Evolutionary conservation across 2,113 vertebrate species (phyloP).

Genomic region (Pomatorhinus ruficollis): DNA sequence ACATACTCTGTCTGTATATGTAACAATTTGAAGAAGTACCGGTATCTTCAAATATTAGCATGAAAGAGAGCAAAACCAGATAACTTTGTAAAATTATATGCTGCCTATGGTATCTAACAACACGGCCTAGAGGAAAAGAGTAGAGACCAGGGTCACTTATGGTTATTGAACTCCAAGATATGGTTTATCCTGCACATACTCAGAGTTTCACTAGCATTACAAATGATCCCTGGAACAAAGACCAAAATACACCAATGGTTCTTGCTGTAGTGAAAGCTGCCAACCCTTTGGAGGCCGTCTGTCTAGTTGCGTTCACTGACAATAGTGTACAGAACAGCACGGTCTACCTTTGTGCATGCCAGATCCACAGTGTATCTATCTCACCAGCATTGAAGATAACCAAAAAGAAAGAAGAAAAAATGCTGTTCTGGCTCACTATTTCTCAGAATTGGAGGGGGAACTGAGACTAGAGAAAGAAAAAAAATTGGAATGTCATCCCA

Average conservation of each 20-base stretch:
- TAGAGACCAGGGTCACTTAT: neutral
- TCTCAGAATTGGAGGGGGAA: neutral
- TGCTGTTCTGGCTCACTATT: neutral
- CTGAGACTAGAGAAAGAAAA: neutral
- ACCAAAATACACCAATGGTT: neutral
- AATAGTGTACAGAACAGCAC: rapidly evolving
- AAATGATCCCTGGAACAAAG: neutral
- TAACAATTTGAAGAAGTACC: neutral
- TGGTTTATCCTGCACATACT: neutral
- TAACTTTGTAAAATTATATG: neutral
- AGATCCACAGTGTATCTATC: neutral
- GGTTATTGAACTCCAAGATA: neutral
- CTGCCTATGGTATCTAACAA: neutral
- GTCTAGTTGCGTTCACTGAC: neutral
- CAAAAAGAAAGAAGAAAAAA: neutral
- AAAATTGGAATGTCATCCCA: neutral
- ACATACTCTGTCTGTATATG: neutral
- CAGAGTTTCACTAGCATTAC: neutral
- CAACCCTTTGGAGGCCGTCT: neutral
- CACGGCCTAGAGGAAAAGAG: neutral
- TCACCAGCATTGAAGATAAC: neutral
- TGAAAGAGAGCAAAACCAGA: neutral
- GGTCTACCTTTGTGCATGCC: neutral
- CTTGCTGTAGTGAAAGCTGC: neutral
- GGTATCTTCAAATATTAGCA: neutral